These are phyloP conservation scores for Anseranas semipalmata DNA, from an alignment of 2,113 vertebrate species.

Conservation along the genomic window DNA sequence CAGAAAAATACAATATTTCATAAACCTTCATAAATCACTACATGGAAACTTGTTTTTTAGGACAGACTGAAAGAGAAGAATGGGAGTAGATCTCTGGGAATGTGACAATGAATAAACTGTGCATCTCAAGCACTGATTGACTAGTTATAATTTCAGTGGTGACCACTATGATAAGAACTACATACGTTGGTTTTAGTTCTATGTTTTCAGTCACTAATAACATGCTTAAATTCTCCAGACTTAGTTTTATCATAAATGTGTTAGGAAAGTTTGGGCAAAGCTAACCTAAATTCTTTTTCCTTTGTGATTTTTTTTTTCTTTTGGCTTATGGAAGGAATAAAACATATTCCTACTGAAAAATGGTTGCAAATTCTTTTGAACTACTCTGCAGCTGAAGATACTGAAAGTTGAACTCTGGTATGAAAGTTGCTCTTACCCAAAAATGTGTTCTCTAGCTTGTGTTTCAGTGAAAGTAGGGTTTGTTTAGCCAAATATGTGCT, in stretches of 20 bases:
- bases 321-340: constrained; percentile 53
- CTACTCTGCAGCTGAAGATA: constrained; percentile 51
- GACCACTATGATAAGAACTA: not conserved
- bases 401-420: constrained; percentile 51
- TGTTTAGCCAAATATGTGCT: not conserved
- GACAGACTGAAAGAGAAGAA: not conserved
- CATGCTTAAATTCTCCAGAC: not conserved
- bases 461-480: constrained; percentile 51
- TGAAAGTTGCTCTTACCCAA: constrained; percentile 22
- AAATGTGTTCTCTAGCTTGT: constrained; percentile 39
- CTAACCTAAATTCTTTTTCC: constrained; percentile 1
- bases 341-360: constrained; percentile 40
- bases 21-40: not conserved
- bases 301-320: constrained; percentile 3
- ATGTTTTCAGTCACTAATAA: not conserved
- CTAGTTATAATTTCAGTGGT: not conserved
- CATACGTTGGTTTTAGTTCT: not conserved
- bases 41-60: not conserved
- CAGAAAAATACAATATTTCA: not conserved
- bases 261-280: not conserved
- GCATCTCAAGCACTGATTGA: not conserved
- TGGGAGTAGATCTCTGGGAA: not conserved
- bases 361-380: constrained; percentile 54
- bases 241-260: not conserved
- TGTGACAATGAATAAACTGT: not conserved